Evolutionary conservation across 2,113 vertebrate genomes (phyloP).

Genomic region (Bubo scandiacus): DNA sequence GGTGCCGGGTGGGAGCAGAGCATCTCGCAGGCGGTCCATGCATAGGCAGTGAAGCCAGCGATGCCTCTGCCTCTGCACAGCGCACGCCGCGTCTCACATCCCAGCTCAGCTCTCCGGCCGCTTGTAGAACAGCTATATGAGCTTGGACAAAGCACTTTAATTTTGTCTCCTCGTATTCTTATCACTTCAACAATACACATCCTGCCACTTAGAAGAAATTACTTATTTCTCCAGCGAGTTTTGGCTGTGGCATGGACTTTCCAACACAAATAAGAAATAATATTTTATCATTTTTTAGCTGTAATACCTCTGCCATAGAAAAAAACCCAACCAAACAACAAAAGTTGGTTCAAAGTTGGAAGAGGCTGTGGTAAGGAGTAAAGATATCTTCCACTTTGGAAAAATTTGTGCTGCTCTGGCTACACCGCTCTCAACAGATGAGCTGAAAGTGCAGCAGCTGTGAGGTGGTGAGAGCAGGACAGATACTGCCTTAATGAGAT

Average conservation of each 20-base stretch:
- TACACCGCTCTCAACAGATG: neutral
- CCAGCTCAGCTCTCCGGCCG: neutral
- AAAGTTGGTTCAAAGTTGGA: neutral
- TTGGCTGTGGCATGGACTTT: neutral
- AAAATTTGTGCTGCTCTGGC: neutral
- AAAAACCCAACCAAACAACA: neutral
- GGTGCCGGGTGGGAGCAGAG: neutral
- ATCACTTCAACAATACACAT: neutral
- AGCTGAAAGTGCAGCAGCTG: neutral
- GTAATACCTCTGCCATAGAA: neutral
- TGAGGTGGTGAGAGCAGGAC: neutral
- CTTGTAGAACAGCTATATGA: neutral
- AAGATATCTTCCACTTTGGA: neutral
- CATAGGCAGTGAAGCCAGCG: fast-evolving
- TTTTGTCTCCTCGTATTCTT: neutral
- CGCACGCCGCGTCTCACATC: fast-evolving
- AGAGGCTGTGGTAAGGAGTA: neutral
- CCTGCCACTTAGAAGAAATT: neutral
- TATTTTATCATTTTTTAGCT: neutral
- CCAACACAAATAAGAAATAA: neutral
- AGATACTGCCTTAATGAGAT: fast-evolving
- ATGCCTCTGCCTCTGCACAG: neutral
- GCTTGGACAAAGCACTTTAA: neutral
- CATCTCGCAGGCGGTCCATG: fast-evolving
- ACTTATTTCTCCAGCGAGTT: neutral